A percentile compares a stretch with the other conserved stretches of the same genome.
These are phyloP conservation scores for Cynodonichthys magdalenae DNA, from an alignment of 2,797 vertebrate species.

Conservation along the genomic window DNA sequence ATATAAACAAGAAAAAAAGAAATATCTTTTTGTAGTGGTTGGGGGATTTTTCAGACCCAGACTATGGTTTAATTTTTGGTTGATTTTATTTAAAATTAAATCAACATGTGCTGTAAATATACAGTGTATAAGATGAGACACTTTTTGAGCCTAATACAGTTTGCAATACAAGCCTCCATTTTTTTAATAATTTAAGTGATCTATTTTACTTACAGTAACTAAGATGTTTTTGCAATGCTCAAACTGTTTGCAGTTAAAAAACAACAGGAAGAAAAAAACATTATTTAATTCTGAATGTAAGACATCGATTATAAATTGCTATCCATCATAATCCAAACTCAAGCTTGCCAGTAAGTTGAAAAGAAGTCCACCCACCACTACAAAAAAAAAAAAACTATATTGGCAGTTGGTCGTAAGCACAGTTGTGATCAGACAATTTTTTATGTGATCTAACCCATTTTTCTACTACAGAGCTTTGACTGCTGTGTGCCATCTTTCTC, in stretches of 20 bases:
- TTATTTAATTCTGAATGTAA: too few species aligned
- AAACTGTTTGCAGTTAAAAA: neutral
- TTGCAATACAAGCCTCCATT: neutral
- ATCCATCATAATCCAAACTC: neutral
- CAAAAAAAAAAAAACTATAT: slow-evolving; percentile 19
- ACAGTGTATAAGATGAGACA: neutral
- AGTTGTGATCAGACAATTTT: slow-evolving; percentile 30
- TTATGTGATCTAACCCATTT: slow-evolving; percentile 76
- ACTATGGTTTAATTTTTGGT: slow-evolving; percentile 1
- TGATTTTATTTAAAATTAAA: neutral
- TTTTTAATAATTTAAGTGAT: neutral
- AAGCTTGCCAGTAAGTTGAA: slow-evolving; percentile 1
- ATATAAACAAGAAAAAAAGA: neutral
- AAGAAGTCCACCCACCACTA: slow-evolving; percentile 56
- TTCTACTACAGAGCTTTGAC: slow-evolving; percentile 84
- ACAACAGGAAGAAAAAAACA: too few species aligned
- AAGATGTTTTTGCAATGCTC: neutral
- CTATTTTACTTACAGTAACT: neutral
- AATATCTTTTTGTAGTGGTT: slow-evolving; percentile 32
- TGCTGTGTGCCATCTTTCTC: slow-evolving; percentile 77
- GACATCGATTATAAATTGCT: neutral
- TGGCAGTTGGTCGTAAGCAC: slow-evolving; percentile 11
- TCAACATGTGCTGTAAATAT: slow-evolving; percentile 1
- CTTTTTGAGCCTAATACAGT: neutral
- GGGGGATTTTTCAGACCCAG: slow-evolving; percentile 43